Conservation (phyloP, 2,888 invertebrate genomes). For the Stomorhina lunata region DNA sequence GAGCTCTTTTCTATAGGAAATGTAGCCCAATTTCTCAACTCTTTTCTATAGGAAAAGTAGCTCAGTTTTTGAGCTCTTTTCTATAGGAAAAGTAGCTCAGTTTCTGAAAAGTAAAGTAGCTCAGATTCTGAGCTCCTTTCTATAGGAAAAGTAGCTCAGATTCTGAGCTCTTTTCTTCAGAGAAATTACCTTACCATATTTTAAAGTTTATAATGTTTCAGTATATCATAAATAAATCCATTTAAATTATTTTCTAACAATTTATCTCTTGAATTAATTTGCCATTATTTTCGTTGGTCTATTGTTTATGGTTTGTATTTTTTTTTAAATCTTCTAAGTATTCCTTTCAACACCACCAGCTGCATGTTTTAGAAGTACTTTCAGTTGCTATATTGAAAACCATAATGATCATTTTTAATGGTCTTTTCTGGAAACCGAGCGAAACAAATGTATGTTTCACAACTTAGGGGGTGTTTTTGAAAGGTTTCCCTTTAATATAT, state of each 20-base stretch:
- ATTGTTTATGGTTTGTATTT: constrained; percentile 23
- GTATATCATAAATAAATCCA: neutral
- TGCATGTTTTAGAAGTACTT: too few species aligned
- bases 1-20: too few species aligned
- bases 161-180: too few species aligned
- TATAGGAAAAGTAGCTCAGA: too few species aligned
- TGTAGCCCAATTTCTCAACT: too few species aligned
- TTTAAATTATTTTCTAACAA: neutral
- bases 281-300: constrained; percentile 24
- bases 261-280: constrained; percentile 18
- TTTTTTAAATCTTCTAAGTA: constrained; percentile 13
- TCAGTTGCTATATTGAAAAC: constrained; percentile 1
- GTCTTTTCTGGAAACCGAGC: neutral
- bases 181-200: too few species aligned
- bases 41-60: too few species aligned
- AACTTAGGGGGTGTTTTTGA: constrained; percentile 26
- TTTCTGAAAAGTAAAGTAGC: too few species aligned
- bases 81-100: too few species aligned
- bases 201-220: too few species aligned
- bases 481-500: constrained; percentile 4
- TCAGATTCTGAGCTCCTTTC: too few species aligned
- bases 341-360: constrained; percentile 49
- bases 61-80: too few species aligned
- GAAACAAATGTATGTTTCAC: constrained; percentile 7
- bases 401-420: constrained; percentile 37